Percentiles rank a stretch among this genome's conserved stretches.
Evolutionary conservation across 1,140 invertebrate species (phyloP).

Genomic region (Bombus vancouverensis): DNA sequence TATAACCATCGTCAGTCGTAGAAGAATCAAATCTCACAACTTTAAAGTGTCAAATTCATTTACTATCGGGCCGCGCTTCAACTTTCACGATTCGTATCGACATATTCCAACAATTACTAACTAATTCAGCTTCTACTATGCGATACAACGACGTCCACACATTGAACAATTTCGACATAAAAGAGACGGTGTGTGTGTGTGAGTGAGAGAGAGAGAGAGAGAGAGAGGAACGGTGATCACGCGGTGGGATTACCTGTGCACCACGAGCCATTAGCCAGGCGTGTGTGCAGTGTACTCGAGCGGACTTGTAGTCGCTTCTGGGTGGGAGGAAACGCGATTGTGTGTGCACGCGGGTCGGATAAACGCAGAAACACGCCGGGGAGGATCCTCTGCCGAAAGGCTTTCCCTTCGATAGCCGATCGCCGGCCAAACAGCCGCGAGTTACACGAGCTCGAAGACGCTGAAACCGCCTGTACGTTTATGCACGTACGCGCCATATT

Average conservation of each 20-base stretch:
- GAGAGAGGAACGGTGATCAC: slow-evolving; percentile 56
- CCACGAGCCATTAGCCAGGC: slow-evolving; percentile 68
- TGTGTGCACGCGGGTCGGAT: slow-evolving; percentile 35
- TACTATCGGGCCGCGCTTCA: too few relatives aligned
- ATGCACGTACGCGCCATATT: slow-evolving; percentile 56
- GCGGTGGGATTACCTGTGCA: slow-evolving; percentile 68
- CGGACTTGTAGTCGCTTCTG: slow-evolving; percentile 64
- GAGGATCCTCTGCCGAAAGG: slow-evolving; percentile 29
- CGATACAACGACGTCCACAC: too few relatives aligned
- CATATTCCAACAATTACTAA: too few relatives aligned
- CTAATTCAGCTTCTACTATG: too few relatives aligned
- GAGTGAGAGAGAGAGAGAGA: background rate
- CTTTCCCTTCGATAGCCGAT: slow-evolving; percentile 34
- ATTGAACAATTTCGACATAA: background rate
- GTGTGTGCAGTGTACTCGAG: slow-evolving; percentile 72
- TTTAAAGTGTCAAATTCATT: background rate
- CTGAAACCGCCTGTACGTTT: slow-evolving; percentile 50
- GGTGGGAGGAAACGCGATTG: slow-evolving; percentile 50
- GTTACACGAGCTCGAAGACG: slow-evolving; percentile 56
- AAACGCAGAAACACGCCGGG: slow-evolving; percentile 15
- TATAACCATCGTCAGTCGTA: background rate
- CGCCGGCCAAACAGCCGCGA: slow-evolving; percentile 39
- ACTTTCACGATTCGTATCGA: too few relatives aligned
- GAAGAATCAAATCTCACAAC: background rate
- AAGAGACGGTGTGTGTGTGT: background rate